phyloP scores from a whole-genome alignment of 1,140 invertebrate genomes.

The Drosophila ambigua region DNA sequence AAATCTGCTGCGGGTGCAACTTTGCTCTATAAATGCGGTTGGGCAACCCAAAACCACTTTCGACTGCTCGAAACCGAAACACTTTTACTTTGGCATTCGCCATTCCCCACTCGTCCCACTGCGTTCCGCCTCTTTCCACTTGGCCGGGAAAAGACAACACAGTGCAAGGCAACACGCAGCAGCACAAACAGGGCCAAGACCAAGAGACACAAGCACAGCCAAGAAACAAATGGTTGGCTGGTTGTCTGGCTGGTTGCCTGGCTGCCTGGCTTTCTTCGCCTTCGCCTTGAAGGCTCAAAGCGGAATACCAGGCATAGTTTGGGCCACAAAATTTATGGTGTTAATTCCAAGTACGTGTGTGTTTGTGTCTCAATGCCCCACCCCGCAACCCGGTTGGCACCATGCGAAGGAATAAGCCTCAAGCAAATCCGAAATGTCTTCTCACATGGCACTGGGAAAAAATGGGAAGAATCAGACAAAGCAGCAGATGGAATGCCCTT shows the following conservation, averaged over 20 bases:
- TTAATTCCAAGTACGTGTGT: conserved; percentile 65
- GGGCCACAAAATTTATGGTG: conserved; percentile 77
- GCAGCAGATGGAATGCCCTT: conserved; percentile 27
- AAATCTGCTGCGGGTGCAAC: conserved; percentile 76
- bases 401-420: conserved; percentile 55
- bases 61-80: conserved; percentile 55
- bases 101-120: not conserved
- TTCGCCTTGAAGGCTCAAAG: conserved; percentile 24
- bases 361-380: conserved; percentile 56
- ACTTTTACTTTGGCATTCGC: conserved; percentile 47
- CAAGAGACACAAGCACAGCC: conserved; percentile 16
- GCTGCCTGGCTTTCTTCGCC: conserved; percentile 22
- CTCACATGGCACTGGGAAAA: conserved; percentile 30
- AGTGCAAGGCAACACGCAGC: conserved; percentile 27
- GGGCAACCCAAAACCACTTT: conserved; percentile 50
- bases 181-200: conserved; percentile 32
- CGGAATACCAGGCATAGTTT: conserved; percentile 68
- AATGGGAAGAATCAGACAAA: not conserved
- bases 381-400: conserved; percentile 47
- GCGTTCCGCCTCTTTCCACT: conserved; percentile 5
- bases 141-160: conserved; percentile 36
- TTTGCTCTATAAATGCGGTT: conserved; percentile 62
- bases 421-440: conserved; percentile 49
- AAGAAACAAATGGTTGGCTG: conserved; percentile 13
- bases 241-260: conserved; percentile 20